A percentile compares a stretch with the other conserved stretches of the same genome.
These are phyloP conservation scores for Cinclus mexicanus DNA, from an alignment of 2,113 vertebrate genomes.

Conservation along the genomic window DNA sequence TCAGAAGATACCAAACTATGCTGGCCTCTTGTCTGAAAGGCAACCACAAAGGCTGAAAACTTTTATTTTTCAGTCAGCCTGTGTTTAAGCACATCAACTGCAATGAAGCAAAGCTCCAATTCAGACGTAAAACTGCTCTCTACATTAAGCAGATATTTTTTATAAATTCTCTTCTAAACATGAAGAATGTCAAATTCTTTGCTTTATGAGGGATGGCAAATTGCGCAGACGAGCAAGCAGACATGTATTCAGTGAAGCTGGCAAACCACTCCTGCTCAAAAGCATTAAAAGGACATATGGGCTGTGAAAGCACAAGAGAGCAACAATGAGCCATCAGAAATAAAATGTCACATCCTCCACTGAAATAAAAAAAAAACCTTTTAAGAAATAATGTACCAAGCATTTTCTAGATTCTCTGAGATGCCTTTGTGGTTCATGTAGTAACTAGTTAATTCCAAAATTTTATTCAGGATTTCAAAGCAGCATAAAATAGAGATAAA, in stretches of 20 bases:
- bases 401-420: neutral
- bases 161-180: neutral
- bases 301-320: neutral
- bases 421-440: neutral
- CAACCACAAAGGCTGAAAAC: neutral
- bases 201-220: neutral
- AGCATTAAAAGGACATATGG: fast-evolving
- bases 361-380: neutral
- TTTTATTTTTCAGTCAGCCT: neutral
- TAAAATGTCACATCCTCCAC: neutral
- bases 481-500: neutral
- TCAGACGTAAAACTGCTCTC: neutral
- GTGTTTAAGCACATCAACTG: neutral
- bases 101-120: neutral
- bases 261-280: neutral
- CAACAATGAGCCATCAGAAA: neutral
- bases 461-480: neutral
- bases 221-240: neutral
- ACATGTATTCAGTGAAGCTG: fast-evolving
- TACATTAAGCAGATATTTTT: neutral
- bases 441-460: neutral
- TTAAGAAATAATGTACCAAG: neutral
- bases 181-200: fast-evolving
- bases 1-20: neutral
- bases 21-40: neutral